Evolutionary conservation across 2,113 vertebrate genomes (phyloP), one percentile per base, ranked within the genome.

Genomic region (Phalacrocorax brasilianus): DNA sequence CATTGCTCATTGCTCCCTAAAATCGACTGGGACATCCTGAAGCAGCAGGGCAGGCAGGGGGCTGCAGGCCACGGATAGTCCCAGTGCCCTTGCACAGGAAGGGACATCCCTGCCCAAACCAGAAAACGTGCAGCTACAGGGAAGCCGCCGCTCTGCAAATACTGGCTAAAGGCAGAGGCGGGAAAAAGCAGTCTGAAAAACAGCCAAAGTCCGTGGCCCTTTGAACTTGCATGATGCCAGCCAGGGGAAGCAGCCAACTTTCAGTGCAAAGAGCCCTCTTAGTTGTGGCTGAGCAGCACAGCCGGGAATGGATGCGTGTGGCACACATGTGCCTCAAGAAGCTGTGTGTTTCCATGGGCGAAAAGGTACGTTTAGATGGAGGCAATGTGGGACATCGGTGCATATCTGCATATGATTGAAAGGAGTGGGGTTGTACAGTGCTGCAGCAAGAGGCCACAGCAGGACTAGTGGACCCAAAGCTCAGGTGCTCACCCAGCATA

Each of bases 161-260:
- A 17, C 47, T 30, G 70, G 12, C 65, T 81, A 28, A 74, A 88
- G 23, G 45, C 80, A 45, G 78, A 50, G 50, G 44, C 1, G 0
- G 79, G 70, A 89, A 85, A 95, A 74, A 82, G 44, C 77, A 58
- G 8, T 14, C 53, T 85, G 95, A 75, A 91, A 82, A 87, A 77
- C 84, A 79, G 91, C 94, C 93, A 79, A 82, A 89, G 93, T 45
- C 84, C 4, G 0, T 42, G 70, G 70, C 66, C 81, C 81, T 80
- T 82, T 85, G 84, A 92, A 87, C 66, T n/a, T 49, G 66, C 77
- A 42, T 56, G 4, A 1, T 45, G 77, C 81, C 0, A 1, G 45
- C 63, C 55, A 23, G 67, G 63, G 45, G 72, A 88, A 32, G 20
- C 42, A 47, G 92, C 88, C 95, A 96, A 5, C 47, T 95, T 71